phyloP scores from a whole-genome alignment of 2,113 vertebrate species.

The Paracanthobrama guichenoti region DNA sequence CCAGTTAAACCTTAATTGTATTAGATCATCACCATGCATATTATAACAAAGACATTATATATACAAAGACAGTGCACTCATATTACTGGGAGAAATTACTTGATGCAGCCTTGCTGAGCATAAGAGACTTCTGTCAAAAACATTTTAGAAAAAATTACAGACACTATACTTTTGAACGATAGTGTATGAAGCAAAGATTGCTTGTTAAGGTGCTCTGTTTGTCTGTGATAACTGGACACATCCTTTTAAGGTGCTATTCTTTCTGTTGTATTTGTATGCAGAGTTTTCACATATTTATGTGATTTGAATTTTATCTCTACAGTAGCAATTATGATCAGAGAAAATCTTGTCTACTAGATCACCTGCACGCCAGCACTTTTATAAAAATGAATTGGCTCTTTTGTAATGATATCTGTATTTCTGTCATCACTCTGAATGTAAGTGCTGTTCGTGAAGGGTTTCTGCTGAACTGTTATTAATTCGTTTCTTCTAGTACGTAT shows the following conservation, averaged over 20 bases:
- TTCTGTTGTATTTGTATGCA: constrained; percentile 21
- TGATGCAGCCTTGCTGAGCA: no score
- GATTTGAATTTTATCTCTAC: neutral
- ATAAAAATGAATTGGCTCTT: neutral
- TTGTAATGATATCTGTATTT: neutral
- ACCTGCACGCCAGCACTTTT: constrained; percentile 63
- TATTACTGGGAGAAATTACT: neutral
- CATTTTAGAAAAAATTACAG: no score
- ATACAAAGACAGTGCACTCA: neutral
- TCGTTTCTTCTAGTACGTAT: neutral
- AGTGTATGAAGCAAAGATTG: neutral
- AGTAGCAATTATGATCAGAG: neutral
- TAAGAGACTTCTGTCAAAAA: no score
- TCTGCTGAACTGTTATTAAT: neutral
- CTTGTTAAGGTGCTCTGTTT: constrained; percentile 38
- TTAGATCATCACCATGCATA: neutral
- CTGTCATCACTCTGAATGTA: neutral
- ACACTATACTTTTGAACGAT: neutral
- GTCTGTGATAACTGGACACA: constrained; percentile 34
- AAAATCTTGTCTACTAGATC: neutral
- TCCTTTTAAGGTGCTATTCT: constrained; percentile 46
- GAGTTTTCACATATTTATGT: neutral
- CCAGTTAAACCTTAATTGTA: constrained; percentile 5
- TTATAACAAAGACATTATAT: neutral
- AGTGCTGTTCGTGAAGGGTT: neutral